Base-by-base conservation (phyloP, 2,888 invertebrate genomes). In the Pheosia gnoma region DNA sequence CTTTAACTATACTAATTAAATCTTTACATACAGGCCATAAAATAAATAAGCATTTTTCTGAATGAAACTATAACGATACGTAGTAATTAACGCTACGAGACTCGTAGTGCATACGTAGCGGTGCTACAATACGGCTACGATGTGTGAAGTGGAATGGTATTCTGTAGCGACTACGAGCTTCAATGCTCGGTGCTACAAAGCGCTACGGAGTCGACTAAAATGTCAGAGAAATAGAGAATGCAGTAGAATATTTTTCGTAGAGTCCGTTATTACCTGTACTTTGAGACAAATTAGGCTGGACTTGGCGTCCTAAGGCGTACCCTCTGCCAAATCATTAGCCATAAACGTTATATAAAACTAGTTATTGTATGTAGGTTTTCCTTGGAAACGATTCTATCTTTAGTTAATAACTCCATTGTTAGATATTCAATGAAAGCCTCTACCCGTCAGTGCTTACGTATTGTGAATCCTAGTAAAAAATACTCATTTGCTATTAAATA, bases 41-140 rank as follows among this genome's bases (percentile, higher is more conserved):
- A 7, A 56, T 41, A 54, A 56, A 65, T 69, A 70, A 57, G 58
- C 43, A 56, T 67, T 69, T 56, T 47, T 4, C 47, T 4, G n/a
- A 47, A 47, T 51, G 25, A 54, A 54, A 54, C 37, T 54, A 54
- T 38, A 54, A 11, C 53, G 36, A 51, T 53, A 59, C 55, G 57
- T 59, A 59, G 59, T 59, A 67, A 70, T 60, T 67, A 60, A 57
- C 7, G 59, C 67, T 65, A 70, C 61, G 68, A 8, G 55, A 60
- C 25, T 39, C 38, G 70, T 70, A 65, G 62, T 55, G 5, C 36
- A 39, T 49, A 36, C 59, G 65, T 68, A 68, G 70, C 66, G 61
- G 68, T 66, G 65, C 70, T 68, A 54, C 60, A 61, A 52, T 54
- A 60, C 60, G 11, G 11, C 41, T 41, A 52, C 47, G 62, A 61